Evolutionary conservation across 2,797 vertebrate genomes (phyloP), one percentile per base, ranked within the genome.

Genomic region (Peromyscus aztecus): DNA sequence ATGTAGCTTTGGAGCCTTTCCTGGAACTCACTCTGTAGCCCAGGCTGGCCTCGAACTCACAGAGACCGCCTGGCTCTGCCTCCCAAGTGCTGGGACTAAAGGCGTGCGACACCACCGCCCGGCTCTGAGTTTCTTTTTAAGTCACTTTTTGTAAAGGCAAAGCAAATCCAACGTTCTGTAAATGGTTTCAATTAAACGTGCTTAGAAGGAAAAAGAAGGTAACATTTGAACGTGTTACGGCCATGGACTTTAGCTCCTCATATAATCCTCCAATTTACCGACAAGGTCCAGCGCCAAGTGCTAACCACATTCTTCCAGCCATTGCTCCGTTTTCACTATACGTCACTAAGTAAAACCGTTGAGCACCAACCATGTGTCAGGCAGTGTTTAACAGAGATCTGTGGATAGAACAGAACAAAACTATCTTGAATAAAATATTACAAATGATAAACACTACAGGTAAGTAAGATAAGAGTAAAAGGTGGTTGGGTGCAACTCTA

Each of bases 161-260:
- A 89, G n/a, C 17, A 65, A 94, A 40, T 6, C 10, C 6, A 43
- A 0, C 29, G 0, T 89, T 49, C 43, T 52, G 29, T 21, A 87
- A 57, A 81, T 90, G 82, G 12, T 75, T 95, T 86, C 78, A 59
- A 34, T 78, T 94, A 61, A 57, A 31, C 11, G 17, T 63, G 12
- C 82, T 95, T 43, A 71, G 91, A 77, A 71, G 11, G 75, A 49
- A 71, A 89, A 67, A 57, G 61, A 59, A 92, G 76, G 14, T 57
- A 80, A 40, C 19, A n/a, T 63, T 2, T 76, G 75, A 75, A 34
- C 27, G 6, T 16, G 55, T 80, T 46, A 63, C 49, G 88, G 23
- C 19, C 65, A 5, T 55, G 14, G 31, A 4, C 46, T 92, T 88
- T 94, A 29, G 46, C 46, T 49, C 49, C 24, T 77, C 71, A 24